Conservation (phyloP, 35 echinoderm and acorn worm species). For the Strongylocentrotus purpuratus region DNA sequence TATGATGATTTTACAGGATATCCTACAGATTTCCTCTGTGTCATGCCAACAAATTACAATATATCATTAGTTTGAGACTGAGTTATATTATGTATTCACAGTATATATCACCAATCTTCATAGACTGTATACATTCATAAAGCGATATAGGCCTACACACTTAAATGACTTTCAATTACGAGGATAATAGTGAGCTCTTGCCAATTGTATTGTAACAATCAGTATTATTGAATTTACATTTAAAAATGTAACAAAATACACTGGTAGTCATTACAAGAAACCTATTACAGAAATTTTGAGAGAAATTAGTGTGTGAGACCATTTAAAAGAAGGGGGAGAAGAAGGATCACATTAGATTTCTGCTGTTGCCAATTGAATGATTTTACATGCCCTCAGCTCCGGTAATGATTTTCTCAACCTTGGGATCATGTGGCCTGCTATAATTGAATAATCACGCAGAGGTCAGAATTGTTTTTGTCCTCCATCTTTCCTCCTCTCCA, state of each 20-base stretch:
- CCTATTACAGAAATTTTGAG: too few relatives aligned
- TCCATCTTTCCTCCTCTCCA: neutral
- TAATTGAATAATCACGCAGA: slow-evolving; percentile 33
- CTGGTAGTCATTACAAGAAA: too few relatives aligned
- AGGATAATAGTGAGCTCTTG: neutral
- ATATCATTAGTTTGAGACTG: neutral
- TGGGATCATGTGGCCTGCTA: neutral
- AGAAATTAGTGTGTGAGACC: neutral
- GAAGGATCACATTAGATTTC: neutral
- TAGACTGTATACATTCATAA: too few relatives aligned
- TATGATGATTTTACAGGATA: neutral
- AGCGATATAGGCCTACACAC: neutral
- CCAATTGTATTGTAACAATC: neutral
- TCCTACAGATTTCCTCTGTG: neutral
- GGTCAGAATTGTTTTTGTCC: slow-evolving; percentile 22
- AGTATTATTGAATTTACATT: neutral
- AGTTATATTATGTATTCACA: too few relatives aligned
- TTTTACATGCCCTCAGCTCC: neutral
- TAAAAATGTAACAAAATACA: too few relatives aligned
- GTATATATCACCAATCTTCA: too few relatives aligned
- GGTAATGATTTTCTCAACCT: neutral
- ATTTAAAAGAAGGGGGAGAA: neutral
- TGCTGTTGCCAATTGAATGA: neutral
- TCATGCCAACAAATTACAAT: neutral
- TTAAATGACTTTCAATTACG: neutral